phyloP scores from a whole-genome alignment of 2,888 invertebrate species.

The Drosophila borealis region DNA sequence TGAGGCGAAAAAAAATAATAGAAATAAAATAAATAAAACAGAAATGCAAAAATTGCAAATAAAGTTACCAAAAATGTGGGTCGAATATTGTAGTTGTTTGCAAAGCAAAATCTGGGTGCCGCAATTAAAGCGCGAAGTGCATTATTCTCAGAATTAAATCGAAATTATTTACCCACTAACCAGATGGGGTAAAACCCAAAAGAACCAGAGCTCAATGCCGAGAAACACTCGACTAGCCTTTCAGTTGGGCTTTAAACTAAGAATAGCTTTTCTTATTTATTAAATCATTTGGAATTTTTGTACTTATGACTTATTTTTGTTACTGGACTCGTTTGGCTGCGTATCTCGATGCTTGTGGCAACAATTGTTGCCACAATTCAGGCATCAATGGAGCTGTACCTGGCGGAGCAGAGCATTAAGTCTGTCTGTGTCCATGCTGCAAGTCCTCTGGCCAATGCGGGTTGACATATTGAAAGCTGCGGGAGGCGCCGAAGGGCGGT shows the following conservation, averaged over 20 bases:
- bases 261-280: constrained; percentile 3
- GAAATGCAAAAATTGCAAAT: too few relatives aligned
- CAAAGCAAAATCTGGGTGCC: too few relatives aligned
- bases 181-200: neutral
- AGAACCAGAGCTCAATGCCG: neutral
- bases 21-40: too few relatives aligned
- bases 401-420: neutral
- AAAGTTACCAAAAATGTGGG: too few relatives aligned
- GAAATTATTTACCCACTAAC: neutral
- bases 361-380: constrained; percentile 14
- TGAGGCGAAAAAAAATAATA: too few relatives aligned
- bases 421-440: neutral
- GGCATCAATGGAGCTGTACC: neutral
- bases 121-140: too few relatives aligned
- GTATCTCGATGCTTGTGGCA: neutral
- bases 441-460: constrained; percentile 11
- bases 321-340: too few relatives aligned
- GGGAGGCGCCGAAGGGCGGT: neutral
- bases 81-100: too few relatives aligned
- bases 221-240: neutral
- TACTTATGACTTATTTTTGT: neutral
- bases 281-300: constrained; percentile 1
- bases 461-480: constrained; percentile 6
- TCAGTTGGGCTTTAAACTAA: neutral
- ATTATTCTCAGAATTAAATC: neutral